These are phyloP conservation scores for Dromas ardeola DNA, from an alignment of 2,113 vertebrate species.

Conservation along the genomic window DNA sequence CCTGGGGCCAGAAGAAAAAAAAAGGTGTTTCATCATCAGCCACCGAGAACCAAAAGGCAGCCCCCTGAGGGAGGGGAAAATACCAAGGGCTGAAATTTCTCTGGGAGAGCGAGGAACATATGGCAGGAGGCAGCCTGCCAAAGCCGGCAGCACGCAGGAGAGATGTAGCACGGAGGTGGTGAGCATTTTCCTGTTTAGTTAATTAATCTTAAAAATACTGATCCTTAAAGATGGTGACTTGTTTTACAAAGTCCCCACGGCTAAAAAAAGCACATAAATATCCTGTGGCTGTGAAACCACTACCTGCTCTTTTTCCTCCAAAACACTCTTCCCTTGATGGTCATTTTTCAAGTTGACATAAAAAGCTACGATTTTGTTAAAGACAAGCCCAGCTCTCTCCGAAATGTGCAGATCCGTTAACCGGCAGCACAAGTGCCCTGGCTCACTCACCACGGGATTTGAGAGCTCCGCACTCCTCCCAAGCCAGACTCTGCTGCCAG, in stretches of 20 bases:
- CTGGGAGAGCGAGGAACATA: background rate
- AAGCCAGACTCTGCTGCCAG: background rate
- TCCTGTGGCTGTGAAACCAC: background rate
- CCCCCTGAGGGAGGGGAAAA: background rate
- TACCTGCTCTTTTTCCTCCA: background rate
- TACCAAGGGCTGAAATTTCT: background rate
- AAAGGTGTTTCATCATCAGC: background rate
- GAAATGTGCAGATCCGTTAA: background rate
- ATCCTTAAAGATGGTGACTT: background rate
- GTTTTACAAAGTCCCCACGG: background rate
- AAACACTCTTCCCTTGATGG: background rate
- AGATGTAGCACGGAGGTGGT: background rate
- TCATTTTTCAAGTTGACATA: background rate
- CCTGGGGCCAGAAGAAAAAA: background rate
- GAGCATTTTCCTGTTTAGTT: background rate
- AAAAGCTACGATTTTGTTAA: background rate
- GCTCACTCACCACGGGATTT: background rate
- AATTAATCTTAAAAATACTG: background rate
- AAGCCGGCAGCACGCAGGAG: background rate
- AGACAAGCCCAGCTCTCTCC: background rate
- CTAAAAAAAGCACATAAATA: background rate
- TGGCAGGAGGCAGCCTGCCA: slow-evolving; percentile 24
- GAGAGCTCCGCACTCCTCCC: background rate
- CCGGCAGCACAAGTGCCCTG: background rate
- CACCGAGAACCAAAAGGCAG: background rate